Evolutionary conservation across 1,140 invertebrate species (phyloP).

Genomic region (Leguminivora glycinivorella): DNA sequence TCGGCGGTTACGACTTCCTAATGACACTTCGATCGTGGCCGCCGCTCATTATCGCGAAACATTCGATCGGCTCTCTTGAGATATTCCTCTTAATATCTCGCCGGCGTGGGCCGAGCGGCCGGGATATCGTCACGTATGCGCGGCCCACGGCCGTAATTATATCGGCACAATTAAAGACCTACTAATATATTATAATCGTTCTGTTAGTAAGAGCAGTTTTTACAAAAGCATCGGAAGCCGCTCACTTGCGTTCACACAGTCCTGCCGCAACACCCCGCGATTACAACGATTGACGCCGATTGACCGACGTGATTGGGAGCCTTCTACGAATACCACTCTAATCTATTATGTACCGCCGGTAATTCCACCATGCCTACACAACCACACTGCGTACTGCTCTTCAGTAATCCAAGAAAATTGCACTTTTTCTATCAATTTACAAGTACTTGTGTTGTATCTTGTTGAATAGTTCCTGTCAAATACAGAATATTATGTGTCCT

Average conservation of each 20-base stretch:
- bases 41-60: conserved; percentile 72
- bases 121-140: conserved; percentile 76
- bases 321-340: conserved; percentile 36
- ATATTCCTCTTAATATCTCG: conserved; percentile 75
- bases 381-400: not conserved
- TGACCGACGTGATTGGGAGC: conserved; percentile 43
- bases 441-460: not conserved
- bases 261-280: conserved; percentile 56
- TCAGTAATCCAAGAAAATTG: not conserved
- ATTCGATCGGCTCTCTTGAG: conserved; percentile 69
- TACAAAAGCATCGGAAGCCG: conserved; percentile 60
- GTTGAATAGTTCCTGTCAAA: not conserved
- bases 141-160: conserved; percentile 69
- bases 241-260: conserved; percentile 54
- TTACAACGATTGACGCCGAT: conserved; percentile 34
- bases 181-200: conserved; percentile 79
- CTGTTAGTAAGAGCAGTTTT: conserved; percentile 70
- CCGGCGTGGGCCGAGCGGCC: conserved; percentile 60
- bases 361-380: conserved; percentile 24
- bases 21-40: conserved; percentile 72
- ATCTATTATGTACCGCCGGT: conserved; percentile 34
- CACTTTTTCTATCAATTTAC: not conserved
- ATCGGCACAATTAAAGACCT: conserved; percentile 73
- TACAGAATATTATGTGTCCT: not conserved
- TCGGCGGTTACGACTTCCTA: conserved; percentile 73